Percentiles rank a stretch among this genome's conserved stretches.
phyloP scores from a whole-genome alignment of 2,797 vertebrate genomes.

The Sternarchorhynchus goeldii region DNA sequence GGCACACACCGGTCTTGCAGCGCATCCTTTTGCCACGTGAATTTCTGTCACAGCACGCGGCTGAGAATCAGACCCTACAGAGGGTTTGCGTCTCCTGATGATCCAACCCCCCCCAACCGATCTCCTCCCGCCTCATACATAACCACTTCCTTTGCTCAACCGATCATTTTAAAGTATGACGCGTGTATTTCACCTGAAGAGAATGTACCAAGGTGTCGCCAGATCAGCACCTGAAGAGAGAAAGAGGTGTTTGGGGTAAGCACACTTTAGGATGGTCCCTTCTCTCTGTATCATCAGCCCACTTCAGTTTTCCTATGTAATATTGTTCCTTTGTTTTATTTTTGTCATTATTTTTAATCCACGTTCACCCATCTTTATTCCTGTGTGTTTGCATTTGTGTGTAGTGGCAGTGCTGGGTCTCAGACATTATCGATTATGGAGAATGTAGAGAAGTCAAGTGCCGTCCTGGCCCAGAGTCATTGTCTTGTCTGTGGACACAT shows the following conservation, averaged over 20 bases:
- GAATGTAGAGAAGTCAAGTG: background rate
- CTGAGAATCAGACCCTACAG: constrained; percentile 24
- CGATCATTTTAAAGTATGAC: constrained; percentile 74
- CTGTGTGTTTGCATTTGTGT: constrained; percentile 44
- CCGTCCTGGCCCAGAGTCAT: constrained; percentile 26
- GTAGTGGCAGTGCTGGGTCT: constrained; percentile 32
- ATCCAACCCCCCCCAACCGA: constrained; percentile 28
- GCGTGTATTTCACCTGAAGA: constrained; percentile 73
- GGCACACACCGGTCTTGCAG: too few species aligned
- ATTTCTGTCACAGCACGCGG: too few species aligned
- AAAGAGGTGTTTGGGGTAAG: constrained; percentile 81
- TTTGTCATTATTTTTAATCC: constrained; percentile 65
- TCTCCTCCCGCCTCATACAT: constrained; percentile 55
- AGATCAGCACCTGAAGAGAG: constrained; percentile 75
- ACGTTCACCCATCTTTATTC: constrained; percentile 39
- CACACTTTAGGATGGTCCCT: constrained; percentile 78
- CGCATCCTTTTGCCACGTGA: too few species aligned
- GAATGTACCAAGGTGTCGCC: constrained; percentile 71
- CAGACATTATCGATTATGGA: constrained; percentile 15
- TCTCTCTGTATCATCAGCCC: constrained; percentile 52
- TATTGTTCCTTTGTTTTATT: constrained; percentile 62
- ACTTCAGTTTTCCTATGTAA: constrained; percentile 52
- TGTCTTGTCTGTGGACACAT: constrained; percentile 44
- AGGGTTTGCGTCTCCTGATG: constrained; percentile 33
- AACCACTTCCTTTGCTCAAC: constrained; percentile 58